phyloP scores from a whole-genome alignment of 2,797 vertebrate genomes.

The Sebastes umbrosus region DNA sequence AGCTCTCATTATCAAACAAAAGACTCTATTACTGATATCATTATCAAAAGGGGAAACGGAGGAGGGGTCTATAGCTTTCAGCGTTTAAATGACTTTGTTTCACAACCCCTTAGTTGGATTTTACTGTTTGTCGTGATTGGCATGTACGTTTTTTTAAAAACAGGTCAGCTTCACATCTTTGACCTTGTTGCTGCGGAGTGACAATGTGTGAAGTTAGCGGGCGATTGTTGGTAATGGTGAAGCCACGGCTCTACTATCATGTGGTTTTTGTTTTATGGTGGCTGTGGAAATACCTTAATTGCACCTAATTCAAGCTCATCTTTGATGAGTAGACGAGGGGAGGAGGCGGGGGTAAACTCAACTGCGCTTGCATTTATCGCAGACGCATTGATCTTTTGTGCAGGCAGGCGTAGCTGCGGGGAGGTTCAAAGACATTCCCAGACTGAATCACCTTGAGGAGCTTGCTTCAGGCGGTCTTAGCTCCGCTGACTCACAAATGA shows the following conservation, averaged over 20 bases:
- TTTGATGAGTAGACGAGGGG: slow-evolving; percentile 60
- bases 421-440: slow-evolving; percentile 67
- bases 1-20: slow-evolving; percentile 78
- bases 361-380: slow-evolving; percentile 32
- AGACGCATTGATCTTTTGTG: slow-evolving; percentile 66
- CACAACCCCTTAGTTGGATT: slow-evolving; percentile 41
- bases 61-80: slow-evolving; percentile 46
- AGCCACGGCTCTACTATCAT: slow-evolving; percentile 37
- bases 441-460: slow-evolving; percentile 75
- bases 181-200: slow-evolving; percentile 68
- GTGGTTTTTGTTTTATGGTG: slow-evolving; percentile 66
- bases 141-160: slow-evolving; percentile 19
- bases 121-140: slow-evolving; percentile 55
- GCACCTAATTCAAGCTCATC: slow-evolving; percentile 56
- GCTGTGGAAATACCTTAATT: slow-evolving; percentile 71
- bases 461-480: slow-evolving; percentile 65
- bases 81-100: slow-evolving; percentile 64
- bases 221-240: slow-evolving; percentile 53
- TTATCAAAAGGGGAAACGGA: slow-evolving; percentile 64
- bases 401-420: slow-evolving; percentile 48
- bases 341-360: slow-evolving; percentile 13
- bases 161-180: slow-evolving; percentile 65
- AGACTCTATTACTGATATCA: slow-evolving; percentile 76
- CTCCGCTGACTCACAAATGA: slow-evolving; percentile 50
- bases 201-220: slow-evolving; percentile 66